These are phyloP conservation scores for Halictus ligatus DNA, from an alignment of 2,888 invertebrate species.

Conservation along the genomic window DNA sequence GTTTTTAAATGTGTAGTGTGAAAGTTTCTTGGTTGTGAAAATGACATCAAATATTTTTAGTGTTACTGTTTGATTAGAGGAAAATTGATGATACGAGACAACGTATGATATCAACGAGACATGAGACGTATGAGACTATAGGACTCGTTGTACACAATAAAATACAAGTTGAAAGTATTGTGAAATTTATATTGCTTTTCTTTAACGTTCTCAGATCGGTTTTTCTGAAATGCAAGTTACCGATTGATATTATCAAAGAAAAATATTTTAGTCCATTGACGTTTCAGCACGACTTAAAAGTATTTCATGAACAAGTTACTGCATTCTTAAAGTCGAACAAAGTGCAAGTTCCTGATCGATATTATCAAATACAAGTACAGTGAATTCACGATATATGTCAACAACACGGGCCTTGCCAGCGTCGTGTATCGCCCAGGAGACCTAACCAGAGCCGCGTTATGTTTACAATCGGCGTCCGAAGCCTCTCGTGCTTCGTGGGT, in stretches of 20 bases:
- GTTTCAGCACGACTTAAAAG: no score
- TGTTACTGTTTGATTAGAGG: background rate
- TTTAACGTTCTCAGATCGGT: no score
- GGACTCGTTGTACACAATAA: background rate
- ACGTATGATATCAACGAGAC: background rate
- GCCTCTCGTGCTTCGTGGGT: no score
- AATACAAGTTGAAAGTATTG: background rate
- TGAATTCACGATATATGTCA: no score
- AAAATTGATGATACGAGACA: background rate
- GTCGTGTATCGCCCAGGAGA: no score
- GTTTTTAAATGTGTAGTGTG: background rate
- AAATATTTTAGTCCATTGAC: background rate
- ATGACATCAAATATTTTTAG: background rate
- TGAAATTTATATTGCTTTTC: background rate
- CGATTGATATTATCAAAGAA: background rate
- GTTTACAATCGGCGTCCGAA: no score
- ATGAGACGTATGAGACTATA: background rate
- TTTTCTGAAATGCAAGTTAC: background rate
- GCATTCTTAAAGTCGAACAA: no score
- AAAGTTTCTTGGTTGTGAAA: background rate
- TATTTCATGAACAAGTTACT: no score
- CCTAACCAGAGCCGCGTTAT: no score
- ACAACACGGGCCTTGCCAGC: no score
- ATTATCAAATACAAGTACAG: no score
- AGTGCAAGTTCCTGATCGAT: no score